These are phyloP conservation scores for Spheniscus humboldti DNA, from an alignment of 2,797 vertebrate genomes.

Conservation along the genomic window DNA sequence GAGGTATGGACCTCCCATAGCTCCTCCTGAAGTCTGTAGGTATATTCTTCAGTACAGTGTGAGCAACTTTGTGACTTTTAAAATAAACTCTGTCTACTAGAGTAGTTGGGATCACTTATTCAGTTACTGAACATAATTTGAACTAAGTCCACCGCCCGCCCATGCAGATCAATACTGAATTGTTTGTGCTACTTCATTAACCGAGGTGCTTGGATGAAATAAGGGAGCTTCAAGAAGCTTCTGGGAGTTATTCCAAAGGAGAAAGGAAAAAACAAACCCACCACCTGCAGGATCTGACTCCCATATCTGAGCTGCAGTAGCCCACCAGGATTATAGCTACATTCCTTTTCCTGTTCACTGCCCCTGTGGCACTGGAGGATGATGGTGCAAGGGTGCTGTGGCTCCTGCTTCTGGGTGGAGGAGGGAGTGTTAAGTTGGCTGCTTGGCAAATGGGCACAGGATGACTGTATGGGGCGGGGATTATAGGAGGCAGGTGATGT, in stretches of 20 bases:
- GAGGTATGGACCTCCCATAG: background rate
- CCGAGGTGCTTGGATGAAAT: background rate
- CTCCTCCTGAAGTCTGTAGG: background rate
- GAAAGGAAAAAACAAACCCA: background rate
- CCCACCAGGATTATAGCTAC: too few relatives aligned
- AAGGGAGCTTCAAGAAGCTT: background rate
- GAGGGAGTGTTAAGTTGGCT: background rate
- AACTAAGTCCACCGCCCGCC: background rate
- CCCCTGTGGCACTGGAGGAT: background rate
- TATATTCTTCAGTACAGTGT: background rate
- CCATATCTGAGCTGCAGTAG: background rate
- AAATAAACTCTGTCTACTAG: background rate
- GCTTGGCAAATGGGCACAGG: background rate
- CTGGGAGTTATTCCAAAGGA: background rate
- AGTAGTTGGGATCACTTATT: background rate
- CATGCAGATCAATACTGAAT: rapidly evolving
- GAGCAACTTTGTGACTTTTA: background rate
- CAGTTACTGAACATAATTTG: background rate
- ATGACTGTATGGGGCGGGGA: background rate
- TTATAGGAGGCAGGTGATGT: rapidly evolving
- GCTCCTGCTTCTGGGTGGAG: background rate
- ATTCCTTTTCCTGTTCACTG: background rate
- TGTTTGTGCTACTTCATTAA: background rate
- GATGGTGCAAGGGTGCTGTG: too few relatives aligned
- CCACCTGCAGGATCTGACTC: background rate